A percentile compares a stretch with the other conserved stretches of the same genome.
Evolutionary conservation across 2,888 invertebrate genomes (phyloP).

Genomic region (Congeria kusceri): DNA sequence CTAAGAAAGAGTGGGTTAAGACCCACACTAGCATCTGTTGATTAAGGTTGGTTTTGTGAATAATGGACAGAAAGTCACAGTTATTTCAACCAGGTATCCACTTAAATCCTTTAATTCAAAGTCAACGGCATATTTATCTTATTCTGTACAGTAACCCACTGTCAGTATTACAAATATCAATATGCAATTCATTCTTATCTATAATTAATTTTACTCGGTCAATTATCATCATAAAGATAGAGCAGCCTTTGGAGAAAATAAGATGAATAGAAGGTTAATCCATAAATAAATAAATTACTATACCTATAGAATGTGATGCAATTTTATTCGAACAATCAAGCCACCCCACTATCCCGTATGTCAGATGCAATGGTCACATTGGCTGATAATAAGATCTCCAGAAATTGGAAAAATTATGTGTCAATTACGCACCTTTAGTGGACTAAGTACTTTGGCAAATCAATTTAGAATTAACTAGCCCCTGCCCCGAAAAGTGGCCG

Average conservation of each 20-base stretch:
- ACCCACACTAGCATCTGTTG: too few relatives aligned
- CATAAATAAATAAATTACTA: constrained; percentile 27
- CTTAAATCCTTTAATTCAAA: not conserved
- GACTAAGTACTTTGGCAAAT: constrained; percentile 40
- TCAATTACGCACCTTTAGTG: constrained; percentile 44
- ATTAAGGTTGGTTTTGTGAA: too few relatives aligned
- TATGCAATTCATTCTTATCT: constrained; percentile 1
- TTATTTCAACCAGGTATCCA: too few relatives aligned
- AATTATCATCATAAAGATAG: constrained; percentile 30
- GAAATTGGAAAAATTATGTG: constrained; percentile 46
- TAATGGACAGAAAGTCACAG: too few relatives aligned
- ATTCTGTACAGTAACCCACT: constrained; percentile 9
- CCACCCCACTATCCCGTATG: constrained; percentile 49
- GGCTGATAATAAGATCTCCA: constrained; percentile 15
- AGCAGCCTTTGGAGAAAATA: not conserved
- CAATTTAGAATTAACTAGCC: constrained; percentile 38
- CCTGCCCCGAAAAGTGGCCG: constrained; percentile 5
- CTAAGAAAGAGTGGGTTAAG: constrained; percentile 13
- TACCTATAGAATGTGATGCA: constrained; percentile 34
- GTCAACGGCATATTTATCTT: constrained; percentile 28
- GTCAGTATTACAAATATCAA: constrained; percentile 13
- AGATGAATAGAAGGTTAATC: constrained; percentile 34
- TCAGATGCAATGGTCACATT: constrained; percentile 25
- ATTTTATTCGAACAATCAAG: constrained; percentile 30
- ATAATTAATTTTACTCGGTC: constrained; percentile 6